These are phyloP conservation scores for Chaetorhynchus papuensis DNA, from an alignment of 2,113 vertebrate genomes.

Conservation along the genomic window DNA sequence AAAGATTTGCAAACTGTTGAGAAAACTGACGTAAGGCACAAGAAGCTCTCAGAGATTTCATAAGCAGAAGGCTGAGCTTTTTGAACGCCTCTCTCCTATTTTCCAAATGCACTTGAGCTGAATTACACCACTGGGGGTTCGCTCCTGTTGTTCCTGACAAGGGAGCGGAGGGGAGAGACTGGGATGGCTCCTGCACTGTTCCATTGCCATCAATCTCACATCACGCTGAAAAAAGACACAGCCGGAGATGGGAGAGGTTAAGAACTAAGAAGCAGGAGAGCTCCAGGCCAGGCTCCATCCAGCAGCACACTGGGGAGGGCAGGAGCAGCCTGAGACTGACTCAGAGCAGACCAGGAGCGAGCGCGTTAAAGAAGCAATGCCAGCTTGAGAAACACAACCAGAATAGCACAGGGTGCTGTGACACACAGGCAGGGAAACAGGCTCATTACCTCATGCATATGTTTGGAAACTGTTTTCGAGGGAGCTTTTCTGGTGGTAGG, in stretches of 20 bases:
- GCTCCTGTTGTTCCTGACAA: neutral
- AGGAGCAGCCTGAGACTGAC: neutral
- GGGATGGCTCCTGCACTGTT: neutral
- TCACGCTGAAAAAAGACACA: neutral
- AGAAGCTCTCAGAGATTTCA: neutral
- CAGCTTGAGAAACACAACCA: slow-evolving; percentile 23
- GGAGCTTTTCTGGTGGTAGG: slow-evolving; percentile 23
- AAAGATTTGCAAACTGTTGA: slow-evolving; percentile 19
- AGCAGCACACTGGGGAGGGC: neutral
- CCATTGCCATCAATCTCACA: neutral
- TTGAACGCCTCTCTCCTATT: neutral
- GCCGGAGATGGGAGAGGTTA: neutral
- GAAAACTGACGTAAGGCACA: slow-evolving; percentile 14
- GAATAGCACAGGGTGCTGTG: slow-evolving; percentile 21
- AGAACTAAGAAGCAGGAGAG: neutral
- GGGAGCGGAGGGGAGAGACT: neutral
- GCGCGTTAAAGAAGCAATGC: neutral
- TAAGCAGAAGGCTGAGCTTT: neutral
- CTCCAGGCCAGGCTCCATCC: neutral
- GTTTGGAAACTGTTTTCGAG: slow-evolving; percentile 42
- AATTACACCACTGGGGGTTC: neutral
- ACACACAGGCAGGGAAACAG: slow-evolving; percentile 20
- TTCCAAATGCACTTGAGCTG: neutral
- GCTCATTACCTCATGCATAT: slow-evolving; percentile 41
- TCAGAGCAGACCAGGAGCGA: neutral